Conservation (phyloP, 2,797 vertebrate species). For the Chelmon rostratus region DNA sequence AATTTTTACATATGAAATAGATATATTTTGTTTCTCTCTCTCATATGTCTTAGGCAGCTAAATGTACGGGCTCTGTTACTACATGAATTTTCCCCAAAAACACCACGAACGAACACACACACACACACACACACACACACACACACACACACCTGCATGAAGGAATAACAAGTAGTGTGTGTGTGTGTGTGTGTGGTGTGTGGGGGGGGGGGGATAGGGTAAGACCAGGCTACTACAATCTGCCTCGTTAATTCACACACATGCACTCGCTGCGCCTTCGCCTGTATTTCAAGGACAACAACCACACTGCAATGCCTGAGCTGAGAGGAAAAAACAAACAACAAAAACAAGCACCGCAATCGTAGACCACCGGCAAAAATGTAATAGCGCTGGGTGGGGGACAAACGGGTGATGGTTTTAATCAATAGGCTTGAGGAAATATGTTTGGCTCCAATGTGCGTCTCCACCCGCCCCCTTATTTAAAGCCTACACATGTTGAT, state of each 20-base stretch:
- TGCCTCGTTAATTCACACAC: slow-evolving; percentile 66
- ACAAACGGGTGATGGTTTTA: slow-evolving; percentile 51
- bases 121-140: background rate
- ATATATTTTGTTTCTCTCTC: background rate
- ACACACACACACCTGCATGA: slow-evolving; percentile 29
- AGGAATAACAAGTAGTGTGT: slow-evolving; percentile 47
- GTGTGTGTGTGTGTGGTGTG: slow-evolving; percentile 6
- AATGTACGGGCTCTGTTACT: background rate
- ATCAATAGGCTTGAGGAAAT: slow-evolving; percentile 56
- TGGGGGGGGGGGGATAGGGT: slow-evolving; percentile 60
- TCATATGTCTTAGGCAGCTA: background rate
- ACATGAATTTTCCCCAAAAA: slow-evolving; percentile 7
- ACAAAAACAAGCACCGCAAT: slow-evolving; percentile 25
- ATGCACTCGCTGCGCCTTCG: slow-evolving; percentile 70
- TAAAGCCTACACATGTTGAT: slow-evolving; percentile 77
- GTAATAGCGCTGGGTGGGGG: slow-evolving; percentile 43
- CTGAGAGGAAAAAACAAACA: slow-evolving; percentile 13
- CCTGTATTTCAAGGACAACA: slow-evolving; percentile 78
- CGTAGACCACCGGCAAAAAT: slow-evolving; percentile 24
- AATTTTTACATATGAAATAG: background rate
- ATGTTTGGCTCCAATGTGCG: slow-evolving; percentile 50
- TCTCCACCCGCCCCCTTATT: slow-evolving; percentile 44
- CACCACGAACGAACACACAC: background rate
- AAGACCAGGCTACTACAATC: slow-evolving; percentile 63
- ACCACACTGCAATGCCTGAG: slow-evolving; percentile 48